A percentile compares a stretch with the other conserved stretches of the same genome.
Conservation (phyloP, 2,888 invertebrate species). For the Ctenicera cuprea region DNA sequence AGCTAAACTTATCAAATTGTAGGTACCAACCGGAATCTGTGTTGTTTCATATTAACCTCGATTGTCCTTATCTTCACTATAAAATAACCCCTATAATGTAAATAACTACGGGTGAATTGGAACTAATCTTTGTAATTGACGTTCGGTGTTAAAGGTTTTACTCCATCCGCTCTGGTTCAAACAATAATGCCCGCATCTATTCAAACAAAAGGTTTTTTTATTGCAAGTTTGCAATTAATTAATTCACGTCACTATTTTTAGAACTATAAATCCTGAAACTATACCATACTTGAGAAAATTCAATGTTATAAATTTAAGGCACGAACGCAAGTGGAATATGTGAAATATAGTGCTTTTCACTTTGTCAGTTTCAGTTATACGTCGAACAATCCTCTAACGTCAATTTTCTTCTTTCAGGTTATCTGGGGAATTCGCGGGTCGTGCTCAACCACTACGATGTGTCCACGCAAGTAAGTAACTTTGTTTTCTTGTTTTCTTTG, state of each 20-base stretch:
- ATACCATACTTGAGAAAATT: background rate
- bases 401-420: slow-evolving; percentile 62
- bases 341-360: slow-evolving; percentile 1
- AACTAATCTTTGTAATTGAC: slow-evolving; percentile 27
- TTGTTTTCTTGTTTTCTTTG: slow-evolving; percentile 9
- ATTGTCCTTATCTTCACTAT: slow-evolving; percentile 9
- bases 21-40: background rate
- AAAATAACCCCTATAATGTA: slow-evolving; percentile 31
- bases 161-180: slow-evolving; percentile 6
- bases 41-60: slow-evolving; percentile 1
- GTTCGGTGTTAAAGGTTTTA: slow-evolving; percentile 20
- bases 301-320: background rate
- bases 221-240: background rate
- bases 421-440: slow-evolving; percentile 69
- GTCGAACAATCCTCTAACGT: slow-evolving; percentile 16
- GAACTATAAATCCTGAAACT: background rate
- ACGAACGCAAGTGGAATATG: background rate
- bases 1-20: too few species aligned
- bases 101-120: slow-evolving; percentile 7
- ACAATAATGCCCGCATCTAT: background rate
- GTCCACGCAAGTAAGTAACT: slow-evolving; percentile 68
- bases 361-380: background rate
- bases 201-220: background rate
- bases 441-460: slow-evolving; percentile 71
- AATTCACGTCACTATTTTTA: background rate